Evolutionary conservation across 2,888 invertebrate genomes (phyloP).

Genomic region (Chydorus sphaericus): DNA sequence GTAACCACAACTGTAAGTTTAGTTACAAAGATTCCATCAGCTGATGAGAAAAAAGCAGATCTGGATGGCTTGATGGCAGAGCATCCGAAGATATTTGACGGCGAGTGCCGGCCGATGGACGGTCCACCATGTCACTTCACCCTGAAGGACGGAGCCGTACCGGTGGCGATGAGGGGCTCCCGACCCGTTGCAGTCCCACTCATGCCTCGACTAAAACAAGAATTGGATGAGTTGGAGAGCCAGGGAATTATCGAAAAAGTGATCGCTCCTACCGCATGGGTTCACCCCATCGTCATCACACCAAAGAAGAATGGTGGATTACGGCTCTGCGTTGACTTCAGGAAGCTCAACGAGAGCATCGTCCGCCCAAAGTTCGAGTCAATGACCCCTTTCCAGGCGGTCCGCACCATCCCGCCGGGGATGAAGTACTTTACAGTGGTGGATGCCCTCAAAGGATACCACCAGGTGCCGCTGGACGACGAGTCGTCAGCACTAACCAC

Average conservation of each 20-base stretch:
- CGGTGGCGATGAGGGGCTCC: neutral
- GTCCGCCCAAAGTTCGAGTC: conserved; percentile 3
- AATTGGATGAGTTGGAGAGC: conserved; percentile 16
- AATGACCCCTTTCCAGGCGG: neutral
- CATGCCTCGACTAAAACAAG: neutral
- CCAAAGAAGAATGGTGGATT: conserved; percentile 18
- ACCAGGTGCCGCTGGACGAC: conserved; percentile 6
- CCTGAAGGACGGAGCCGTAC: neutral
- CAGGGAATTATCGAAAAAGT: conserved; percentile 18
- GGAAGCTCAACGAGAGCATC: conserved; percentile 17
- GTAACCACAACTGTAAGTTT: no score
- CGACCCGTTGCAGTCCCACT: neutral
- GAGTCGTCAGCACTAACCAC: neutral
- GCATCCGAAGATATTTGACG: neutral
- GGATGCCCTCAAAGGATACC: conserved; percentile 13
- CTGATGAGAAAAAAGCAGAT: neutral
- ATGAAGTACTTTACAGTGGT: conserved; percentile 7
- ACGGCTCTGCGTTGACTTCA: conserved; percentile 19
- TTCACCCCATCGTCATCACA: conserved; percentile 18
- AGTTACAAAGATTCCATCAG: neutral
- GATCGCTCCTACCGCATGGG: conserved; percentile 20
- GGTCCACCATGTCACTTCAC: conserved; percentile 3
- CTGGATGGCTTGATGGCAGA: neutral
- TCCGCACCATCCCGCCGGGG: neutral
- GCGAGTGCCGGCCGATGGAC: neutral